A percentile compares a stretch with the other conserved stretches of the same genome.
These are phyloP conservation scores for Ligdia adustata DNA, from an alignment of 2,888 invertebrate genomes.

Conservation along the genomic window DNA sequence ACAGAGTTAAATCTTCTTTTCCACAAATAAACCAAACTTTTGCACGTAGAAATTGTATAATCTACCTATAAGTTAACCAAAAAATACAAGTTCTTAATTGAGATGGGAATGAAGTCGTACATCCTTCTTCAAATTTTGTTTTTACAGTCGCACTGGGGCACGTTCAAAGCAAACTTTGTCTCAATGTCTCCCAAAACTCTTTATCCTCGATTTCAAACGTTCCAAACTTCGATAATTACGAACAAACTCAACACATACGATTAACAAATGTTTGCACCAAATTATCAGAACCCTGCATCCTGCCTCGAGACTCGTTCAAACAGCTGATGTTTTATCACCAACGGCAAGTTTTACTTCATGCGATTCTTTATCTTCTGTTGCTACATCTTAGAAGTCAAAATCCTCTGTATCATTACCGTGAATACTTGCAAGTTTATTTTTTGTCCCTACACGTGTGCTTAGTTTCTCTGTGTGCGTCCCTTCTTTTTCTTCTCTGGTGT, in stretches of 20 bases:
- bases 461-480: conserved; percentile 40
- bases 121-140: conserved; percentile 1
- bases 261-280: conserved; percentile 50
- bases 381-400: conserved; percentile 18
- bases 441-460: conserved; percentile 50
- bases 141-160: conserved; percentile 4
- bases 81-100: neutral
- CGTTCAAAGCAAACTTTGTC: conserved; percentile 8
- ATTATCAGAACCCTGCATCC: conserved; percentile 50
- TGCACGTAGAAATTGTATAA: too few relatives aligned
- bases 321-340: conserved; percentile 56
- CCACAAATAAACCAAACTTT: too few relatives aligned
- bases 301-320: conserved; percentile 48
- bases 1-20: too few relatives aligned
- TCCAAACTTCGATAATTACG: conserved; percentile 24
- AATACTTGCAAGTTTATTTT: conserved; percentile 49
- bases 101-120: neutral
- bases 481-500: conserved; percentile 47
- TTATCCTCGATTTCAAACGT: conserved; percentile 9
- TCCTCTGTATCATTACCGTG: conserved; percentile 13
- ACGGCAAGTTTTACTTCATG: conserved; percentile 34
- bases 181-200: conserved; percentile 8
- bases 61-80: neutral
- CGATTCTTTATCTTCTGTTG: conserved; percentile 20
- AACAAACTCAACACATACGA: conserved; percentile 25